Evolutionary conservation across 2,797 vertebrate genomes (phyloP).

Genomic region (Rhinoraja longicauda): DNA sequence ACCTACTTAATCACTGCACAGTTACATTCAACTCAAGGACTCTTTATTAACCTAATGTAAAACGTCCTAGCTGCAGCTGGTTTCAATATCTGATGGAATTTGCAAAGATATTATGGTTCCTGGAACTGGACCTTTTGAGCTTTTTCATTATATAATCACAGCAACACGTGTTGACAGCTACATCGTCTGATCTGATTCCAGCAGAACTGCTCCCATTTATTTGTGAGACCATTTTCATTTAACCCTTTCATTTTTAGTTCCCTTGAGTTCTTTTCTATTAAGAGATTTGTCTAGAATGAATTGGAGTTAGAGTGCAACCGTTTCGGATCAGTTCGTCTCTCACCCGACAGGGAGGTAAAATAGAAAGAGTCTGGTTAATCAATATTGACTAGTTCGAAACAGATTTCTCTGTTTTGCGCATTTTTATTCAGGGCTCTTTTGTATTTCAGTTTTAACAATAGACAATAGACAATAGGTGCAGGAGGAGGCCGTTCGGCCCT

Average conservation of each 20-base stretch:
- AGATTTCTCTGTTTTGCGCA: background rate
- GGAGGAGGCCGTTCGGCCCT: too few relatives aligned
- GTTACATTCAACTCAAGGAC: background rate
- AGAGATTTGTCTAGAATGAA: background rate
- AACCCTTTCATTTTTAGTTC: background rate
- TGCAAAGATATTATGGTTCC: conserved; percentile 4
- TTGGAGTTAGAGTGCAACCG: background rate
- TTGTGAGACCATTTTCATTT: background rate
- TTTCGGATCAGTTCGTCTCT: background rate
- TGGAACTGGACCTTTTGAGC: conserved; percentile 29
- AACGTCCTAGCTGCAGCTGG: conserved; percentile 2
- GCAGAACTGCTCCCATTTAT: conserved; percentile 8
- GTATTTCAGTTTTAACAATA: too few relatives aligned
- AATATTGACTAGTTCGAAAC: background rate
- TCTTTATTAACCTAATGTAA: background rate
- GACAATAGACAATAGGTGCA: too few relatives aligned
- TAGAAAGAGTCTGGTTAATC: background rate
- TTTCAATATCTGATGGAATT: conserved; percentile 30
- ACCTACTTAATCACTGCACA: background rate
- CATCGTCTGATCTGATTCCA: conserved; percentile 18
- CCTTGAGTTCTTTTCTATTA: background rate
- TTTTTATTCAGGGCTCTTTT: background rate
- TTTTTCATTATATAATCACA: conserved; percentile 28
- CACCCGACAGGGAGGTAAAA: too few relatives aligned
- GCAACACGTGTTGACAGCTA: background rate